Percentiles rank a stretch among this genome's conserved stretches.
Evolutionary conservation across 2,888 invertebrate genomes (phyloP).

Genomic region (Coleophora deauratella): DNA sequence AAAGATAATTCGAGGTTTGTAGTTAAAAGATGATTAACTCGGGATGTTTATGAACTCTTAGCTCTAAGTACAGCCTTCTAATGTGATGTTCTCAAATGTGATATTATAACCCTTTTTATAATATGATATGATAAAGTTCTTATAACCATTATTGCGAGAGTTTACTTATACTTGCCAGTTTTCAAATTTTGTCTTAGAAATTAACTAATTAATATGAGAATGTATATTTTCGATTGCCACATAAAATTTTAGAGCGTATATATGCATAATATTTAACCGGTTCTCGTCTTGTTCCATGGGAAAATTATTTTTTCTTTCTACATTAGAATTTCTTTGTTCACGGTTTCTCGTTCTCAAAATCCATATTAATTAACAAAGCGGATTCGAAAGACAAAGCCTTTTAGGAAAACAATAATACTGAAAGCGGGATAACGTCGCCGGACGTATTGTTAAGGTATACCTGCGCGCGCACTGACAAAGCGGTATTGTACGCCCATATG

Average conservation of each 20-base stretch:
- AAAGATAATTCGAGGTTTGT: conserved; percentile 16
- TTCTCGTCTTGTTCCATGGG: conserved; percentile 4
- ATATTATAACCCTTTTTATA: no score
- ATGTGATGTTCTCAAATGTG: no score
- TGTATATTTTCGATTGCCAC: conserved; percentile 13
- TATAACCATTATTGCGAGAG: no score
- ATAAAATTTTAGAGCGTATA: conserved; percentile 14
- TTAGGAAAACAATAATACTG: conserved; percentile 44
- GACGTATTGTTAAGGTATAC: conserved; percentile 40
- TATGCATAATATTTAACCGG: conserved; percentile 3
- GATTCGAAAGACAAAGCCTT: conserved; percentile 8
- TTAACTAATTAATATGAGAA: conserved; percentile 21
- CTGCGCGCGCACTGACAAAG: conserved; percentile 44
- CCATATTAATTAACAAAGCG: conserved; percentile 5
- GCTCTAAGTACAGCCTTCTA: no score
- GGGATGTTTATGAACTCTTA: background rate
- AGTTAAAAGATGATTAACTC: no score
- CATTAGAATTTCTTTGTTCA: background rate
- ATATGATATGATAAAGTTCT: no score
- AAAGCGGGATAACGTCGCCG: conserved; percentile 26
- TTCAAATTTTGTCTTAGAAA: conserved; percentile 12
- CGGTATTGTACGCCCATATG: conserved; percentile 62
- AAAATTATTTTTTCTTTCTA: background rate
- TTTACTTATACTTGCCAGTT: no score
- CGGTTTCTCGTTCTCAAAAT: conserved; percentile 2